Evolutionary conservation across 2,888 invertebrate genomes (phyloP).

Genomic region (Phortica magna): DNA sequence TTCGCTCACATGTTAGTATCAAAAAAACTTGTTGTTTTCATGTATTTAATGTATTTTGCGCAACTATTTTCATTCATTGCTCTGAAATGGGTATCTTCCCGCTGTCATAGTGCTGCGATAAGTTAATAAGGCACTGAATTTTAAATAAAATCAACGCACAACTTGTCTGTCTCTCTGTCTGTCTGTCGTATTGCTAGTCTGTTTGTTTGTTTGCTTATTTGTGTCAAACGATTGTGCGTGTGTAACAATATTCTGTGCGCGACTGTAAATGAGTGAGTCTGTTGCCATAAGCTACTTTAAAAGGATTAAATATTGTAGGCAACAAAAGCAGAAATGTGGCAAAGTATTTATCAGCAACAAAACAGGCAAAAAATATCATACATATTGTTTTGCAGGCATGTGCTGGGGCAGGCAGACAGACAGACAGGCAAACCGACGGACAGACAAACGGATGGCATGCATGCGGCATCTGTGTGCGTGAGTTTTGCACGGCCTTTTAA

Average conservation of each 20-base stretch:
- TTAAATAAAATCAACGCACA: not conserved
- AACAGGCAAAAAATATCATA: slow-evolving; percentile 20
- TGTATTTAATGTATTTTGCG: no score
- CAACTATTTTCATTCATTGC: no score
- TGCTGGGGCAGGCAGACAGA: not conserved
- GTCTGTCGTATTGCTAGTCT: not conserved
- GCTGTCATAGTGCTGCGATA: not conserved
- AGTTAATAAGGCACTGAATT: slow-evolving; percentile 12
- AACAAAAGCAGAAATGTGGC: slow-evolving; percentile 30
- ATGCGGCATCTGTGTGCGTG: not conserved
- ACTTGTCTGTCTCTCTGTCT: not conserved
- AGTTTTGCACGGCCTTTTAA: not conserved
- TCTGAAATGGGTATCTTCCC: not conserved
- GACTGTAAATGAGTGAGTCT: slow-evolving; percentile 1
- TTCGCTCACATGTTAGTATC: no score
- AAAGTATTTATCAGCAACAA: slow-evolving; percentile 31
- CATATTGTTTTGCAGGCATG: not conserved
- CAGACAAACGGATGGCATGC: not conserved
- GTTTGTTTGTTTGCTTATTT: not conserved
- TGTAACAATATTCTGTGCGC: not conserved
- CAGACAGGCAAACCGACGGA: not conserved
- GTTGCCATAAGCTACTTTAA: slow-evolving; percentile 32
- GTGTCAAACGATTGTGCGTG: not conserved
- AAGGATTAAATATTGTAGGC: slow-evolving; percentile 31
- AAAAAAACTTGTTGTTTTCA: no score